Conservation (phyloP, 2,113 vertebrate species). For the Psophia crepitans region DNA sequence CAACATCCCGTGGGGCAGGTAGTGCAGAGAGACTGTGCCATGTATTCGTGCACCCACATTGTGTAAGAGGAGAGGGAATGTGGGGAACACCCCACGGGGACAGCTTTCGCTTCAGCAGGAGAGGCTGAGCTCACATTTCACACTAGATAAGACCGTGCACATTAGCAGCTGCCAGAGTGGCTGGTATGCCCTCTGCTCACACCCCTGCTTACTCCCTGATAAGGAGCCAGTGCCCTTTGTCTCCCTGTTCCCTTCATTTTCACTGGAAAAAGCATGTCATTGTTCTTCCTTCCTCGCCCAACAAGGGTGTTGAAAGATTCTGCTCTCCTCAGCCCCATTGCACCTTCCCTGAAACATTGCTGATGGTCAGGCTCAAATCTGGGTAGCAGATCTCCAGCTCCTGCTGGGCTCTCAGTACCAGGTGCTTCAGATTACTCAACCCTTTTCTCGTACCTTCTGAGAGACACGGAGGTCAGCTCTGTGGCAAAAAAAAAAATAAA, state of each 20-base stretch:
- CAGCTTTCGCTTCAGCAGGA: background rate
- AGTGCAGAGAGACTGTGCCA: background rate
- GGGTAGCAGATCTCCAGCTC: background rate
- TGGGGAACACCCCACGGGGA: background rate
- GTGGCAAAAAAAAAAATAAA: too few relatives aligned
- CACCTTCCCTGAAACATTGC: background rate
- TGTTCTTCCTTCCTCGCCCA: background rate
- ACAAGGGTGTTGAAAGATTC: background rate
- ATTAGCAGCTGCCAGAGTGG: background rate
- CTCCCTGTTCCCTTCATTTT: background rate
- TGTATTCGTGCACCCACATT: accelerated
- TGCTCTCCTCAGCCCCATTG: background rate
- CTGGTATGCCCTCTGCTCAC: background rate
- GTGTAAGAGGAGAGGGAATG: background rate
- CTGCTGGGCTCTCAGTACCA: background rate
- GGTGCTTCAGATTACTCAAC: background rate
- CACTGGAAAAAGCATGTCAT: background rate
- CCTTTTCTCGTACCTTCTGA: background rate
- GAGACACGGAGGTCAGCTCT: background rate
- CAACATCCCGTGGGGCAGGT: accelerated
- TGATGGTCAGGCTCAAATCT: background rate
- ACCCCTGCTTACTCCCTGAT: background rate
- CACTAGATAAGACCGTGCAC: background rate
- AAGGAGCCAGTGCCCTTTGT: background rate
- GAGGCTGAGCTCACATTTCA: background rate